Evolutionary conservation across 2,888 invertebrate species (phyloP), one percentile per base, ranked within the genome.

Genomic region (Ormia ochracea): DNA sequence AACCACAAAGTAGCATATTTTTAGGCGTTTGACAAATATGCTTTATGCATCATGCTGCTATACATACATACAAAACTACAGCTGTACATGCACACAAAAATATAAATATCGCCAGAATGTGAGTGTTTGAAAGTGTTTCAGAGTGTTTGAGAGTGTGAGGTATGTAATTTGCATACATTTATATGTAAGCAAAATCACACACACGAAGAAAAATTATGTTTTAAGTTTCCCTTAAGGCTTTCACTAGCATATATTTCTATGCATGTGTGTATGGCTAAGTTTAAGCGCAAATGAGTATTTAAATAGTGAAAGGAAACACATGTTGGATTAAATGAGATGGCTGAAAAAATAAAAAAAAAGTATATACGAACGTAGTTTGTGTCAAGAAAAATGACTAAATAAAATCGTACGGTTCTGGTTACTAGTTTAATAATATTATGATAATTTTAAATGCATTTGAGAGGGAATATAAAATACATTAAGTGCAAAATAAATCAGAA

Each of bases 21-120:
- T 76, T 68, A 76, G 80, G 80, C 76, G 66, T 72, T 76, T 76
- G 76, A 76, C 72, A 80, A 76, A 80, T 76, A 61, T 74, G 69
- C 28, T 74, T 52, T 58, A 28, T 79, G 28, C 66, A 48, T 63
- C 38, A 68, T 56, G 28, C 26, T 58, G 48, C 52, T 52, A 74
- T 65, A 23, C 59, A 74, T 65, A 23, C 59, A 17, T 23, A 52
- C 17, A 26, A 38, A 36, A 59, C 48, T 58, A 17, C 48, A 19
- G n/a, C 26, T 23, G 17, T 59, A 2, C n/a, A 28, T n/a, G 3
- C 9, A n/a, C n/a, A n/a, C n/a, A n/a, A n/a, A n/a, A n/a, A n/a
- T n/a, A n/a, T n/a, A n/a, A n/a, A n/a, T n/a, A n/a, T n/a, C n/a
- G n/a, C n/a, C n/a, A n/a, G n/a, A n/a, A 58, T 17, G n/a, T 26